Evolutionary conservation across 92 coral and sea anemone genomes (phyloP).

Genomic region (Bergia puertoricense): DNA sequence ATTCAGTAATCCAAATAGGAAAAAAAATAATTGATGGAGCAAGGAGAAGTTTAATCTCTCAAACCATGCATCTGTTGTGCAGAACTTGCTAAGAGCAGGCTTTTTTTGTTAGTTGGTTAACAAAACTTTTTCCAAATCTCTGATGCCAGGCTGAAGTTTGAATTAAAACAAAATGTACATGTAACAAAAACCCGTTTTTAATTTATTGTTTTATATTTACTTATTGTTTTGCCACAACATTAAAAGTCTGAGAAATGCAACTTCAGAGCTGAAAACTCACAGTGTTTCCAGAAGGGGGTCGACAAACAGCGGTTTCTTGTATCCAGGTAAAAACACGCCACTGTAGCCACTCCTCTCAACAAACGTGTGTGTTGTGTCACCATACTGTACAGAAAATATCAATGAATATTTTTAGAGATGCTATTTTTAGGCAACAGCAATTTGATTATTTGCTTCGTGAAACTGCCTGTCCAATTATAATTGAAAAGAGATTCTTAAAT

Average conservation of each 20-base stretch:
- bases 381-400: slow-evolving; percentile 67
- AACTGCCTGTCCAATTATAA: background rate
- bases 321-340: slow-evolving; percentile 90
- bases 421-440: background rate
- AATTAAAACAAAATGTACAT: too few species aligned
- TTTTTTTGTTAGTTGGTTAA: too few species aligned
- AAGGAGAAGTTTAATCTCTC: too few species aligned
- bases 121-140: background rate
- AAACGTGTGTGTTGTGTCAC: slow-evolving; percentile 94
- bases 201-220: too few species aligned
- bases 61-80: too few species aligned
- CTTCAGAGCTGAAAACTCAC: slow-evolving; percentile 55
- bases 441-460: background rate
- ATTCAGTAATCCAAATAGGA: too few species aligned
- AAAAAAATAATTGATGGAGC: too few species aligned
- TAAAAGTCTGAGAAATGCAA: background rate
- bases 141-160: too few species aligned
- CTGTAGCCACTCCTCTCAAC: slow-evolving; percentile 76
- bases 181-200: too few species aligned
- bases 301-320: slow-evolving; percentile 62
- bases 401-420: background rate
- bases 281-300: slow-evolving; percentile 78
- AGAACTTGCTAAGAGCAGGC: too few species aligned
- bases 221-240: too few species aligned
- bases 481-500: too few species aligned